A percentile compares a stretch with the other conserved stretches of the same genome.
phyloP scores from a whole-genome alignment of 2,113 vertebrate genomes.

The Macquaria australasica region DNA sequence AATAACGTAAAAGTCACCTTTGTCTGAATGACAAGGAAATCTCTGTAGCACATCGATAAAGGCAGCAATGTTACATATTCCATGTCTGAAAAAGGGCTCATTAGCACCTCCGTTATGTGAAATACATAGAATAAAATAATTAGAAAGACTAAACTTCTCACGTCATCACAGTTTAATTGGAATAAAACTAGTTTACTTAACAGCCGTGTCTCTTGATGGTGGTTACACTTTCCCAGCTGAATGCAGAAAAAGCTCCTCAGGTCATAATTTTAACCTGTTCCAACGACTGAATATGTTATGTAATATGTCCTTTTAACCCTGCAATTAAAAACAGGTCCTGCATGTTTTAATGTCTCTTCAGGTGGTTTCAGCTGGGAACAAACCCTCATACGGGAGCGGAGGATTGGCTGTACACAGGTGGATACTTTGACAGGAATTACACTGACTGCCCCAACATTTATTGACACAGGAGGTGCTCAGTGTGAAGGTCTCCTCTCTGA shows the following conservation, averaged over 20 bases:
- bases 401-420: slow-evolving; percentile 94
- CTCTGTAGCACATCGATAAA: neutral
- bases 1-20: no score
- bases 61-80: neutral
- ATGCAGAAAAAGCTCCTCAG: neutral
- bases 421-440: slow-evolving; percentile 97
- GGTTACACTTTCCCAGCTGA: neutral
- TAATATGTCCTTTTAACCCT: neutral
- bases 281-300: neutral
- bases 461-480: slow-evolving; percentile 78
- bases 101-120: neutral
- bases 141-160: neutral
- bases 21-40: neutral
- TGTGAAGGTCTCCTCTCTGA: slow-evolving; percentile 34
- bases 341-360: slow-evolving; percentile 63
- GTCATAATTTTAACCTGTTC: no score
- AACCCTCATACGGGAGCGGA: slow-evolving; percentile 91
- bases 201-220: neutral
- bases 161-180: neutral
- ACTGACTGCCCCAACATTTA: slow-evolving; percentile 94
- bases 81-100: no score
- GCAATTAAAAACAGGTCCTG: neutral
- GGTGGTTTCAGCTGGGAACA: slow-evolving; percentile 92
- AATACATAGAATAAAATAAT: neutral
- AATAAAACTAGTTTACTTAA: neutral